Conservation (phyloP, 2,888 invertebrate species). For the Pharmacophagus antenor region DNA sequence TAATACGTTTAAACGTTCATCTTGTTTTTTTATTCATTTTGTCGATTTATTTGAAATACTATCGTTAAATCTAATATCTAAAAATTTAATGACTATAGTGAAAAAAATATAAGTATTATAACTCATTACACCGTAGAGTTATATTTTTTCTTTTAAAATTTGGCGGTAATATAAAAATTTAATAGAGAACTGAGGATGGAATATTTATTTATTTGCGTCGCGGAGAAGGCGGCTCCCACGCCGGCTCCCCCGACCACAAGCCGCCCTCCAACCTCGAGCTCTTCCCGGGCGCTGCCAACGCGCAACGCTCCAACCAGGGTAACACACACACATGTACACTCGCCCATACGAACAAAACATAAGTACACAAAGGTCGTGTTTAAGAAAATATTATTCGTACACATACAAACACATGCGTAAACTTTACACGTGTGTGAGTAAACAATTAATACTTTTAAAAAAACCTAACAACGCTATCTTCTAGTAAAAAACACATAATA, state of each 20-base stretch:
- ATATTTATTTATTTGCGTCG: slow-evolving; percentile 58
- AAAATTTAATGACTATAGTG: too few species aligned
- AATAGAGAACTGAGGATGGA: slow-evolving; percentile 47
- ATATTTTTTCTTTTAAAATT: not conserved
- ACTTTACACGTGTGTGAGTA: not conserved
- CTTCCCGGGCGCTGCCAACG: slow-evolving; percentile 82
- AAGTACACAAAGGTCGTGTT: not conserved
- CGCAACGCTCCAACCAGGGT: slow-evolving; percentile 90
- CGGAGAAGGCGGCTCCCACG: slow-evolving; percentile 71
- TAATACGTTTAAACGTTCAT: too few species aligned
- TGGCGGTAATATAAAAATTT: not conserved
- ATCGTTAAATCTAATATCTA: too few species aligned
- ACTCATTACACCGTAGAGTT: too few species aligned
- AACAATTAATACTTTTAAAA: not conserved
- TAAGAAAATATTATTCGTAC: not conserved
- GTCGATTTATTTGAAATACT: too few species aligned
- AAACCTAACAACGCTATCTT: not conserved
- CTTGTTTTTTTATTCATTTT: too few species aligned
- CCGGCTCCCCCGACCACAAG: slow-evolving; percentile 84
- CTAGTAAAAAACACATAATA: not conserved
- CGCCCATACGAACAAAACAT: slow-evolving; percentile 1
- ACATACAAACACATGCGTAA: not conserved
- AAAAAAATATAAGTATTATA: too few species aligned
- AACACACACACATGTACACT: slow-evolving; percentile 64
- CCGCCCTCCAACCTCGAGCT: slow-evolving; percentile 87